A percentile compares a stretch with the other conserved stretches of the same genome.
Conservation (phyloP, 2,888 invertebrate genomes). For the Barypeithes pellucidus region DNA sequence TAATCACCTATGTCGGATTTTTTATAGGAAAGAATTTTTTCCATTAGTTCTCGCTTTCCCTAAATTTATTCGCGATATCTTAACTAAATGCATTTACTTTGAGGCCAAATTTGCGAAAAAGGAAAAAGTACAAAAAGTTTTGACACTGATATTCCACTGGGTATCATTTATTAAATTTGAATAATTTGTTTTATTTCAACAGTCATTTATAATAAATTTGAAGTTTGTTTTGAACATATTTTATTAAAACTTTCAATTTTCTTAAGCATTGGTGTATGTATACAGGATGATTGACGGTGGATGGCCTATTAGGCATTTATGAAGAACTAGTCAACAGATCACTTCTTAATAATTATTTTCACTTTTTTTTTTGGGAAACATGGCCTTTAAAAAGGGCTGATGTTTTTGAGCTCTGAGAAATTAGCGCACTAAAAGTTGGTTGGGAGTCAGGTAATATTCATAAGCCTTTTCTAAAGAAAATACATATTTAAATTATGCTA, state of each 20-base stretch:
- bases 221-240: neutral
- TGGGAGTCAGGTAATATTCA: too few relatives aligned
- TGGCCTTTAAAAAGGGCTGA: too few relatives aligned
- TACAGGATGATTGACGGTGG: too few relatives aligned
- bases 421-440: too few relatives aligned
- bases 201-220: conserved; percentile 2
- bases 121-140: neutral
- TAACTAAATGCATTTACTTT: conserved; percentile 21
- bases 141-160: conserved; percentile 12
- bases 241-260: neutral
- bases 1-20: conserved; percentile 25
- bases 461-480: too few relatives aligned
- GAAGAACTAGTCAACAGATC: too few relatives aligned
- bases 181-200: conserved; percentile 6
- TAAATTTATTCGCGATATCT: conserved; percentile 8
- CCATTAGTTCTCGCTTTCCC: conserved; percentile 30
- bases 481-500: too few relatives aligned
- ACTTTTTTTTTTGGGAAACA: too few relatives aligned
- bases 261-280: too few relatives aligned
- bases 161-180: conserved; percentile 20
- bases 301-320: too few relatives aligned
- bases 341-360: too few relatives aligned
- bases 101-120: neutral
- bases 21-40: conserved; percentile 4
- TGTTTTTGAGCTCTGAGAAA: too few relatives aligned